Percentiles rank a stretch among this genome's conserved stretches.
Conservation (phyloP, 2,113 vertebrate genomes). For the Myocastor coypus region DNA sequence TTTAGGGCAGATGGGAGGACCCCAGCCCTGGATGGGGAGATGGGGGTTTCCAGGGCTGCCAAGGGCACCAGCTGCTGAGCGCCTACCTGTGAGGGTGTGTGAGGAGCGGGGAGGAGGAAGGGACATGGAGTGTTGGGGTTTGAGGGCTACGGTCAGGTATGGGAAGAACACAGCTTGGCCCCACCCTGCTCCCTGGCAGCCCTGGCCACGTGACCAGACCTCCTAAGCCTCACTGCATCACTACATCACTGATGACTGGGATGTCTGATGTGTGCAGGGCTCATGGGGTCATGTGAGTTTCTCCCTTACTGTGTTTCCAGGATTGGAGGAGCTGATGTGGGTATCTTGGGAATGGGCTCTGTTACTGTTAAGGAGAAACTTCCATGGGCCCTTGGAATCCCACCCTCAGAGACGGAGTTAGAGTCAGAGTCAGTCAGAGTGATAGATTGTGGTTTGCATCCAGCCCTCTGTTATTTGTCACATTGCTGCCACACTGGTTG, state of each 20-base stretch:
- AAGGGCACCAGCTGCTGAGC: background rate
- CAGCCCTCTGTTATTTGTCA: fast-evolving
- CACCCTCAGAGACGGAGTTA: background rate
- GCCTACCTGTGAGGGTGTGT: too few species aligned
- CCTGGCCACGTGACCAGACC: fast-evolving
- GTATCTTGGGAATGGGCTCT: background rate
- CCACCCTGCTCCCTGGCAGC: background rate
- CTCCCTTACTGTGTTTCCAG: too few species aligned
- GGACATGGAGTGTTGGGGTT: background rate
- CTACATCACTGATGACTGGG: background rate
- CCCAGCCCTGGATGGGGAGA: background rate
- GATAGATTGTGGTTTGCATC: fast-evolving
- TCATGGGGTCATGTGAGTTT: fast-evolving
- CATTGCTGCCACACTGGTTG: fast-evolving
- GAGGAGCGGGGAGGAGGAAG: background rate
- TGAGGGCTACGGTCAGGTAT: background rate
- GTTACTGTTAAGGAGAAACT: background rate
- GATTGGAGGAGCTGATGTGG: fast-evolving
- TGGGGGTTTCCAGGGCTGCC: background rate
- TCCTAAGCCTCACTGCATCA: background rate
- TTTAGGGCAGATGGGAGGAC: background rate
- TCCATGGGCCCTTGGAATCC: background rate
- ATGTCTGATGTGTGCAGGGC: fast-evolving
- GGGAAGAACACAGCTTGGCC: background rate
- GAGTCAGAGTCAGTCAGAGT: background rate